Conservation (phyloP, 2,797 vertebrate species). For the Phalanger gymnotis region DNA sequence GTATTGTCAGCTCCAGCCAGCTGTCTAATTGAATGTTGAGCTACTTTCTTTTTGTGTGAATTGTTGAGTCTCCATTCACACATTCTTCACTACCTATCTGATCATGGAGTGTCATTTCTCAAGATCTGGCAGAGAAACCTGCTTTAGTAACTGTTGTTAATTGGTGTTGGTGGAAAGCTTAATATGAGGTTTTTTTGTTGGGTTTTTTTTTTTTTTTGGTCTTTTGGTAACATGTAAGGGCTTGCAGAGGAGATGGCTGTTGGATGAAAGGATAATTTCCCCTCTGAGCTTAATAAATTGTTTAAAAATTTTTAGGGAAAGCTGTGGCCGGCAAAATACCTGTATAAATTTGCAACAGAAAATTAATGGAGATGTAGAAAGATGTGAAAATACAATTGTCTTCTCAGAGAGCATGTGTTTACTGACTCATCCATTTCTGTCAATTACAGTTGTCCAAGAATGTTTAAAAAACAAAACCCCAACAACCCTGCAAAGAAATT, state of each 20-base stretch:
- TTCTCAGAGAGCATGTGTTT: background rate
- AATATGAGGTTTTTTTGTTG: no score
- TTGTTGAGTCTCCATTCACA: constrained; percentile 66
- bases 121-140: constrained; percentile 66
- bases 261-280: constrained; percentile 70
- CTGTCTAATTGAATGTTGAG: constrained; percentile 58
- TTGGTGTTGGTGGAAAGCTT: constrained; percentile 76
- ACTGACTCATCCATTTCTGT: background rate
- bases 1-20: constrained; percentile 20
- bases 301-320: constrained; percentile 29
- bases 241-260: constrained; percentile 62
- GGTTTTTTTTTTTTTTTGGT: constrained; percentile 45
- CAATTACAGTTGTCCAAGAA: background rate
- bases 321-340: background rate
- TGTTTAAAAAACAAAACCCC: background rate
- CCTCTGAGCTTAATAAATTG: constrained; percentile 69
- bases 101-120: constrained; percentile 62
- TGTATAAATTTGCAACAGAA: constrained; percentile 17
- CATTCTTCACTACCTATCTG: constrained; percentile 43
- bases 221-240: constrained; percentile 64
- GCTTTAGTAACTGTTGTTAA: constrained; percentile 79
- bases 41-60: constrained; percentile 9
- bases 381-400: constrained; percentile 10
- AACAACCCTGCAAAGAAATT: background rate
- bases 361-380: constrained; percentile 19